Percentiles rank a stretch among this genome's conserved stretches.
Conservation (phyloP, 1,140 invertebrate genomes). For the Linepithema humile region DNA sequence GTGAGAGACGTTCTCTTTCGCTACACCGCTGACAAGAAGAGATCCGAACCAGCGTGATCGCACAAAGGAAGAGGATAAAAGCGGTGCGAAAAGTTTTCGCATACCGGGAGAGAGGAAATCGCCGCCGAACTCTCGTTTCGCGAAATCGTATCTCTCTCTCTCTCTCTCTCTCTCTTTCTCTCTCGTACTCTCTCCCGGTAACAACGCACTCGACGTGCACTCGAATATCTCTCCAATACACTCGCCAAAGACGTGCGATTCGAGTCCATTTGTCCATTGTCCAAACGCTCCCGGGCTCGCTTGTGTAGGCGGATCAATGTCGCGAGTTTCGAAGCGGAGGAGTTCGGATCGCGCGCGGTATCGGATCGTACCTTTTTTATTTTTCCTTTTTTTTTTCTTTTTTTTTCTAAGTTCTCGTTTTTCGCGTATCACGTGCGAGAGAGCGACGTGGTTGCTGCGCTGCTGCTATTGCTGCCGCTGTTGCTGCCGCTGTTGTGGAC, state of each 20-base stretch:
- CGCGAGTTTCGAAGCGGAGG: constrained; percentile 28
- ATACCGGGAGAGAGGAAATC: constrained; percentile 11
- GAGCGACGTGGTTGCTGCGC: background rate
- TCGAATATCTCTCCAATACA: constrained; percentile 32
- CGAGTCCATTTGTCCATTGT: constrained; percentile 42
- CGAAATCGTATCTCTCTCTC: constrained; percentile 8
- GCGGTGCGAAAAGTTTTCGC: constrained; percentile 48
- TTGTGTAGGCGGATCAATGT: constrained; percentile 34
- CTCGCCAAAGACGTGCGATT: constrained; percentile 8
- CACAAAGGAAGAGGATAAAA: constrained; percentile 46
- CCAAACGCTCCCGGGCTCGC: constrained; percentile 14
- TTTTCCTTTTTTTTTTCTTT: background rate
- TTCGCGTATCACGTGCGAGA: background rate
- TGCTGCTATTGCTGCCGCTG: no score
- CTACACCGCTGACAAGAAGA: background rate
- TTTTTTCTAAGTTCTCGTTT: constrained; percentile 5
- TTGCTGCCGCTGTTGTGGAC: background rate
- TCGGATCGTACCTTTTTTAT: background rate
- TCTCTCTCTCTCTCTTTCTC: no score
- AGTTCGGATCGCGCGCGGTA: background rate
- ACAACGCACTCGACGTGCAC: constrained; percentile 20
- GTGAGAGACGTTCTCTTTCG: constrained; percentile 33
- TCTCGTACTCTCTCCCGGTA: background rate
- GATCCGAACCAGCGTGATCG: constrained; percentile 24
- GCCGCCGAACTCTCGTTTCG: background rate